A percentile compares a stretch with the other conserved stretches of the same genome.
phyloP scores from a whole-genome alignment of 2,113 vertebrate species.

The Dromas ardeola region DNA sequence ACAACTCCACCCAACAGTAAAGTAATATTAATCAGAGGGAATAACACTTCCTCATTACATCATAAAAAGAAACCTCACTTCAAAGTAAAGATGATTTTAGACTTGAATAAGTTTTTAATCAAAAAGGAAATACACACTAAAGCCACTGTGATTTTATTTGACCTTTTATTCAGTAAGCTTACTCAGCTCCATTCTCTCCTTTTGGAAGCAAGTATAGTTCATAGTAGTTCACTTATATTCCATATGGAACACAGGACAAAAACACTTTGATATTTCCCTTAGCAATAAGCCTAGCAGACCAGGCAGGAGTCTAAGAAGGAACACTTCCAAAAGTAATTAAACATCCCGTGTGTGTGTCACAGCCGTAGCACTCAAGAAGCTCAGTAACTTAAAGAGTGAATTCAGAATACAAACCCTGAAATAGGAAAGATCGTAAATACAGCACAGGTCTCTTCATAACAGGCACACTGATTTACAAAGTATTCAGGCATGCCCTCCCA shows the following conservation, averaged over 20 bases:
- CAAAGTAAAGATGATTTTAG: neutral
- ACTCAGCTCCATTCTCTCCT: neutral
- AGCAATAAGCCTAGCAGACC: neutral
- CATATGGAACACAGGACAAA: neutral
- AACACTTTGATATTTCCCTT: neutral
- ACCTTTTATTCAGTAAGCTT: neutral
- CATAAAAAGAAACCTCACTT: neutral
- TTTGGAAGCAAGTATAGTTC: neutral
- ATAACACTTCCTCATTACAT: neutral
- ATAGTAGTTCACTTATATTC: neutral
- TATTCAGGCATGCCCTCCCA: neutral
- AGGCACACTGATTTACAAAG: neutral
- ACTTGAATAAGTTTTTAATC: neutral
- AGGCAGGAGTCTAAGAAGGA: neutral
- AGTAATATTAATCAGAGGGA: neutral
- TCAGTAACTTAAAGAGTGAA: neutral
- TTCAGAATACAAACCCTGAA: neutral
- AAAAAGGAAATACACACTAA: neutral
- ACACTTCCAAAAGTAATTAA: neutral
- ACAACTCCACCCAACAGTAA: neutral
- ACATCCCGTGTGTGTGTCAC: fast-evolving
- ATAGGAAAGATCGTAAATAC: neutral
- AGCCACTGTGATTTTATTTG: neutral
- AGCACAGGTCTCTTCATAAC: neutral
- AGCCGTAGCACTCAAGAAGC: neutral